A percentile compares a stretch with the other conserved stretches of the same genome.
Evolutionary conservation across 2,888 invertebrate genomes (phyloP).

Genomic region (Ceramica pisi): DNA sequence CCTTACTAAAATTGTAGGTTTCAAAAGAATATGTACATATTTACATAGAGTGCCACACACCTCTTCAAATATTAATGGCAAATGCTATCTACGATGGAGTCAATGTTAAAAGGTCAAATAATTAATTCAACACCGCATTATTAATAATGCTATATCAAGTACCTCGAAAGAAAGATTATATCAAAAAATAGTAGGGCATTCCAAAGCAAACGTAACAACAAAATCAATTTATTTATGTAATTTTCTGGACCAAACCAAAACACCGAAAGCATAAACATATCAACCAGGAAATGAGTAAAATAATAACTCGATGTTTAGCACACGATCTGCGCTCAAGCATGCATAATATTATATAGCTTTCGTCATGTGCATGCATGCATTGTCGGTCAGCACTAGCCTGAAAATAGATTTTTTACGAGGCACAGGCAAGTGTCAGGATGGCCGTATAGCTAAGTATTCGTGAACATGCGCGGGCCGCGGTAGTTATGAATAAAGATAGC

Average conservation of each 20-base stretch:
- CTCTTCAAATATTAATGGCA: conserved; percentile 6
- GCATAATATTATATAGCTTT: conserved; percentile 56
- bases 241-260: conserved; percentile 21
- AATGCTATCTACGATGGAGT: neutral
- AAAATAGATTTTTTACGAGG: conserved; percentile 67
- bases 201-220: neutral
- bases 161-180: neutral
- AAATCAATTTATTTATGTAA: neutral
- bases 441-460: conserved; percentile 63
- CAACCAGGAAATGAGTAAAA: conserved; percentile 47
- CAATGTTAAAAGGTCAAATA: neutral
- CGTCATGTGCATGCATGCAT: conserved; percentile 66
- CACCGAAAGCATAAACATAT: conserved; percentile 36
- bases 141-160: neutral
- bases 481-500: conserved; percentile 70
- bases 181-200: neutral
- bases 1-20: conserved; percentile 20
- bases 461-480: conserved; percentile 61
- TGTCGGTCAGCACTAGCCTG: conserved; percentile 52
- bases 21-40: neutral
- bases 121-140: neutral
- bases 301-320: conserved; percentile 29
- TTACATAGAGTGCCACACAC: neutral
- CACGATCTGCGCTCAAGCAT: conserved; percentile 45
- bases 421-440: conserved; percentile 55